These are phyloP conservation scores for Caenorhabditis sp. DNA, from an alignment of 2,888 invertebrate species.

Conservation along the genomic window DNA sequence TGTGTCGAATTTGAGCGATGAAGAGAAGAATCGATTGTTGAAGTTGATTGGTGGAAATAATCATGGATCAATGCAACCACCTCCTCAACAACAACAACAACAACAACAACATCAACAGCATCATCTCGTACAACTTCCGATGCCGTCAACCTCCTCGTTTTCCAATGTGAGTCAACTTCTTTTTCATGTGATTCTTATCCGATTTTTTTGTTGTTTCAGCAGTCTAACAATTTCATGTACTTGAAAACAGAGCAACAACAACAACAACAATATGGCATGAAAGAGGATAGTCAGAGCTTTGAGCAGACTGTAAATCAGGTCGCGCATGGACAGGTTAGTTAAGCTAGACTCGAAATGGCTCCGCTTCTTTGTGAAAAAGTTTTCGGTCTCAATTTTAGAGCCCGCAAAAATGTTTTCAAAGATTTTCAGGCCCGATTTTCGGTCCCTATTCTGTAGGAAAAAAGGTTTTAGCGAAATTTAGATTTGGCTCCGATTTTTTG, in stretches of 20 bases:
- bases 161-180: background rate
- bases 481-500: too few species aligned
- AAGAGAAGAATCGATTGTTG: slow-evolving; percentile 29
- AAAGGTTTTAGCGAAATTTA: too few species aligned
- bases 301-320: slow-evolving; percentile 32
- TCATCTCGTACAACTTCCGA: slow-evolving; percentile 28
- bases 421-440: too few species aligned
- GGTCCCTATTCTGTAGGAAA: too few species aligned
- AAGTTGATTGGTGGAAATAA: slow-evolving; percentile 16
- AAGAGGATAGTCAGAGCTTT: slow-evolving; percentile 1
- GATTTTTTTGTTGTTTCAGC: background rate
- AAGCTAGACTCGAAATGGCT: too few species aligned
- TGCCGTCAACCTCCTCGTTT: slow-evolving; percentile 27
- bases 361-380: background rate
- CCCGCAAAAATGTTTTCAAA: too few species aligned
- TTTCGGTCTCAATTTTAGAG: background rate
- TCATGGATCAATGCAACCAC: background rate
- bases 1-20: slow-evolving; percentile 21
- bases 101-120: slow-evolving; percentile 11
- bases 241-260: slow-evolving; percentile 12
- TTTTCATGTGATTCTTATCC: too few species aligned
- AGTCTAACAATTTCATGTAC: slow-evolving; percentile 11
- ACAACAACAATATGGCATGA: background rate
- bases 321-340: slow-evolving; percentile 21
- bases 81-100: slow-evolving; percentile 1